Base-by-base conservation (phyloP, 2,797 vertebrate genomes). In the Manis crassicaudata region DNA sequence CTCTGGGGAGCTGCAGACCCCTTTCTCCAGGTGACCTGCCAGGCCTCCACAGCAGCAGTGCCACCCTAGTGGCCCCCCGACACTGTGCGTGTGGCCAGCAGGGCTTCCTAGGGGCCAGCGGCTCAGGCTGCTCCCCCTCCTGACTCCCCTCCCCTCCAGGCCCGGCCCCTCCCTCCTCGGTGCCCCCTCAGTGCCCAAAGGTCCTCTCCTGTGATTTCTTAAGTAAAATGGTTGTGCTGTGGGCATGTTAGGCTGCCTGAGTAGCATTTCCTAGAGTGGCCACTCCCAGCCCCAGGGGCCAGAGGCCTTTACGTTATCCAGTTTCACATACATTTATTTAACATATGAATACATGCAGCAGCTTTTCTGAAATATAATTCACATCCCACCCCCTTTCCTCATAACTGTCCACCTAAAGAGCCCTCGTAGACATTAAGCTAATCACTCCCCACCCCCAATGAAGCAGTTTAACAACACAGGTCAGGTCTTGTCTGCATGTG, bases 191-290 rank as follows among this genome's bases (percentile, higher is more conserved):
- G 52, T 14, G 58, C 56, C 8, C 29, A 11, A n/a, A 40, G 25
- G 21, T 21, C 27, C 32, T 4, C 11, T 1, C n/a, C 21, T 20
- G 0, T 1, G n/a, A 2, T 35, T 17, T 12, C 1, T 5, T 68
- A 10, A 23, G 32, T 27, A 11, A 2, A 21, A 4, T 25, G 10
- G 3, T 4, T 32, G 10, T 6, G 12, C 21, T 3, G 46, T 46
- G 46, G 4, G 7, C 35, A 14, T 29, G 3, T 25, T 12, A 2
- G n/a, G 1, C 10, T 35, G 16, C 5, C 3, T 0, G n/a, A 21
- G 56, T 0, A 2, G 2, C 1, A 0, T 10, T 12, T 29, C n/a
- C 11, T 58, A 27, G 37, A 17, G 32, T 0, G 2, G 27, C 8
- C 9, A 3, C 27, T 35, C 20, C 1, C 10, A 23, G 3, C 27